Evolutionary conservation across 2,888 invertebrate species (phyloP), one percentile per base, ranked within the genome.

Genomic region (Neoascia interrupta): DNA sequence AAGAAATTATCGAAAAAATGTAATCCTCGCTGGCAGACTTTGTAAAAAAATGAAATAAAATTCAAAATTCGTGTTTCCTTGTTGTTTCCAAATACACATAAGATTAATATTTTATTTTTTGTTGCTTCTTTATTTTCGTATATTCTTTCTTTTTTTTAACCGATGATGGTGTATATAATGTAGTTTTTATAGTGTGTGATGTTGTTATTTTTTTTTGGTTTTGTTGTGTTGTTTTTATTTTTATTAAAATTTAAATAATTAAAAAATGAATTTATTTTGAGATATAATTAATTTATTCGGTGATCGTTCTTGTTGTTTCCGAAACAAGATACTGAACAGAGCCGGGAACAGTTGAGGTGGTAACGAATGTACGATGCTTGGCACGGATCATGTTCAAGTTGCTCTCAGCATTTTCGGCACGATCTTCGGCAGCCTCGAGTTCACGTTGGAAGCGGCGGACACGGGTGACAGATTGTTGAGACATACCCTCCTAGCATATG

Each of bases 361-460:
- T 97, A 87, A 97, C 97, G 91, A 97, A 97, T 89, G 97, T 96
- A 91, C 98, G 97, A 92, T 98, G 98, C 92, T 98, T 98, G 91
- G 98, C 97, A 87, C 98, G 95, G 91, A 98, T 97, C 90, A 98
- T 92, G 85, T 95, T 94, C 89, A 98, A 92, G 90, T 95, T 97
- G 92, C 95, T 95, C 91, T 98, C 97, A 84, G 97, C 97, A 84
- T 92, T 93, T 86, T 98, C 97, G 85, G 97, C 97, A 85, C 98
- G 95, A 90, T 97, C 97, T 90, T 98, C 98, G 83, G 98, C 98
- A 58, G 98, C 97, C 89, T 98, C 98, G 88, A 98, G 91, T 90
- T 98, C 98, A 86, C 98, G 94, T 90, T 98, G 98, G 97, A 98
- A 98, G 90, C 97, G 94, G 89, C 98, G 96, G 84, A 97, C 97